Conservation (phyloP, 1,140 invertebrate genomes). For the Drosophila serrata region DNA sequence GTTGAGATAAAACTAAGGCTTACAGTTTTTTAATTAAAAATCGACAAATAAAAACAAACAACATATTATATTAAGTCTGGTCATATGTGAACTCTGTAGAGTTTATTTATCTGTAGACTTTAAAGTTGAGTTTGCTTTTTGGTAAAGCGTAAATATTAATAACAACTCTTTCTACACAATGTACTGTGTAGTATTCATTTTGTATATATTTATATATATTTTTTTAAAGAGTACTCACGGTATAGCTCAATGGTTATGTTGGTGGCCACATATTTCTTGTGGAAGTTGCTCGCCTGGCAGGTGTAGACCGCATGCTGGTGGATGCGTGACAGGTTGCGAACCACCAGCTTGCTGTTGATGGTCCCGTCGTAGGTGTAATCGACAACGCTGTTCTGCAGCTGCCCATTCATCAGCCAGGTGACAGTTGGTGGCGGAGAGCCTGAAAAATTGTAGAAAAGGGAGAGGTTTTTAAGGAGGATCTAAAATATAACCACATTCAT, state of each 20-base stretch:
- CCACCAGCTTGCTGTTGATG: conserved; percentile 86
- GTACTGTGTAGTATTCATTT: too few species aligned
- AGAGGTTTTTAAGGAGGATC: neutral
- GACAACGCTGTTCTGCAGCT: conserved; percentile 87
- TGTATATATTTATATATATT: neutral
- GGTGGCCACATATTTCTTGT: conserved; percentile 89
- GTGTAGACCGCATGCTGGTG: conserved; percentile 93
- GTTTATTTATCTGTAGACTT: neutral
- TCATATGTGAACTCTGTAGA: too few species aligned
- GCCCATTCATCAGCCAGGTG: conserved; percentile 94
- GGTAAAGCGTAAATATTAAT: too few species aligned
- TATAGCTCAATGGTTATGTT: conserved; percentile 90
- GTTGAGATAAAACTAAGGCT: neutral
- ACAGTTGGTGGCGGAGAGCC: conserved; percentile 93
- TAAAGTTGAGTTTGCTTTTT: too few species aligned
- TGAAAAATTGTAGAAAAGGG: conserved; percentile 86
- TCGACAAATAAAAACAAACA: neutral
- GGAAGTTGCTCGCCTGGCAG: conserved; percentile 93
- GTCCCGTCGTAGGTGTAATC: conserved; percentile 84
- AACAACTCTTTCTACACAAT: too few species aligned
- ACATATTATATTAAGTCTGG: neutral
- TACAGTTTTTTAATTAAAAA: neutral
- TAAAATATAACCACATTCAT: too few species aligned
- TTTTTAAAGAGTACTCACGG: conserved; percentile 86
- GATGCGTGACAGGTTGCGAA: conserved; percentile 88